Evolutionary conservation across 2,113 vertebrate genomes (phyloP).

Genomic region (Grantiella picta): DNA sequence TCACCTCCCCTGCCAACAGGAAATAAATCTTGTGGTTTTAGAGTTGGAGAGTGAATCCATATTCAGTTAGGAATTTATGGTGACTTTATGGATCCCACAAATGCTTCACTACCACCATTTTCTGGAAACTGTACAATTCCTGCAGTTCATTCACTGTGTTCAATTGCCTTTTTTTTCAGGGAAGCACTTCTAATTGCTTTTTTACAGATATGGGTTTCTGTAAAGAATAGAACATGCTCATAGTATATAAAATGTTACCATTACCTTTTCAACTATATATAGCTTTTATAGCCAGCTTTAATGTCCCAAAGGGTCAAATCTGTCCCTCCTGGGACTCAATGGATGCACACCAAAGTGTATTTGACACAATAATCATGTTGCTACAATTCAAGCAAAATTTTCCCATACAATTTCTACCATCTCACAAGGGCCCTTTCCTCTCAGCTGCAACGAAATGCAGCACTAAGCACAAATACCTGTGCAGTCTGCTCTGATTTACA

Average conservation of each 20-base stretch:
- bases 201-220: conserved; percentile 53
- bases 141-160: conserved; percentile 53
- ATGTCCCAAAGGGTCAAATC: conserved; percentile 38
- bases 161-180: conserved; percentile 38
- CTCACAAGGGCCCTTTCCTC: neutral
- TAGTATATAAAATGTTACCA: neutral
- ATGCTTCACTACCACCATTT: conserved; percentile 62
- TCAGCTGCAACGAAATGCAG: neutral
- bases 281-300: conserved; percentile 33
- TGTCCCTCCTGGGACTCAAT: neutral
- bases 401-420: neutral
- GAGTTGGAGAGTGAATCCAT: conserved; percentile 63
- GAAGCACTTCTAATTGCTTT: conserved; percentile 58
- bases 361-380: neutral
- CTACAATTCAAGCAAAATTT: neutral
- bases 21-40: conserved; percentile 65
- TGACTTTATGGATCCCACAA: conserved; percentile 67
- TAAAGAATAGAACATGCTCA: conserved; percentile 34
- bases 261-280: conserved; percentile 34
- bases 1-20: conserved; percentile 43
- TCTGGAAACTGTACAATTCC: conserved; percentile 61
- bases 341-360: neutral
- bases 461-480: conserved; percentile 9
- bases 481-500: conserved; percentile 12
- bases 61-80: conserved; percentile 67